Evolutionary conservation across 2,113 vertebrate genomes (phyloP).

Genomic region (Pyxicephalus adspersus): DNA sequence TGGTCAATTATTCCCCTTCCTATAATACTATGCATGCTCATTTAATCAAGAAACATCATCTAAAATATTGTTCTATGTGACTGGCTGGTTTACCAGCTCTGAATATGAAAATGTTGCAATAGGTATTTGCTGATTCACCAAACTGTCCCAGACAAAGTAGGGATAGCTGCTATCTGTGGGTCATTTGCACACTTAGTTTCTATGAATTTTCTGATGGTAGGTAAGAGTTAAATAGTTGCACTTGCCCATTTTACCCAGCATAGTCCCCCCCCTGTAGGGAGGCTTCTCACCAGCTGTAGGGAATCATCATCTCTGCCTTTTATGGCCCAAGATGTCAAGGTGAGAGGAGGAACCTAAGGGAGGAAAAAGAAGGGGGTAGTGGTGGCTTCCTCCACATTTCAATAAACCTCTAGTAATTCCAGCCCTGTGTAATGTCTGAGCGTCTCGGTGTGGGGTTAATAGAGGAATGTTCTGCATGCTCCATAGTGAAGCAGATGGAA

Average conservation of each 20-base stretch:
- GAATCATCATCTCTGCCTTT: conserved; percentile 32
- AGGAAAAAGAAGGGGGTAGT: not conserved
- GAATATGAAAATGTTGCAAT: too few species aligned
- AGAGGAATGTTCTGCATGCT: conserved; percentile 5
- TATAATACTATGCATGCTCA: too few species aligned
- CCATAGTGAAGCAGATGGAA: not conserved
- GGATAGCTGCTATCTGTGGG: too few species aligned
- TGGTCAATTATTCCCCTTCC: too few species aligned
- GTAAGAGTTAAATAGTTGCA: conserved; percentile 20
- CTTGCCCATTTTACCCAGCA: conserved; percentile 3
- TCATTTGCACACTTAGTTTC: too few species aligned
- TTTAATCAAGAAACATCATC: too few species aligned
- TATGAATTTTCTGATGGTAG: not conserved
- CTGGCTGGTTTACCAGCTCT: too few species aligned
- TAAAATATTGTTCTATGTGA: too few species aligned
- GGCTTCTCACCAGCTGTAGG: conserved; percentile 29
- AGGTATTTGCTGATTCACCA: too few species aligned
- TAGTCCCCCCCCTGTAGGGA: not conserved
- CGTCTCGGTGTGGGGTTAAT: not conserved
- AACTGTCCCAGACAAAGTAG: too few species aligned
- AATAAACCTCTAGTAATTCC: conserved; percentile 27
- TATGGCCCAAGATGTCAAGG: conserved; percentile 52
- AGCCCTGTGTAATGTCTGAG: conserved; percentile 27
- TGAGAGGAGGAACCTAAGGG: conserved; percentile 36
- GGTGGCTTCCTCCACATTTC: not conserved